Evolutionary conservation across 2,113 vertebrate species (phyloP).

Genomic region (Nyctereutes procyonoides): DNA sequence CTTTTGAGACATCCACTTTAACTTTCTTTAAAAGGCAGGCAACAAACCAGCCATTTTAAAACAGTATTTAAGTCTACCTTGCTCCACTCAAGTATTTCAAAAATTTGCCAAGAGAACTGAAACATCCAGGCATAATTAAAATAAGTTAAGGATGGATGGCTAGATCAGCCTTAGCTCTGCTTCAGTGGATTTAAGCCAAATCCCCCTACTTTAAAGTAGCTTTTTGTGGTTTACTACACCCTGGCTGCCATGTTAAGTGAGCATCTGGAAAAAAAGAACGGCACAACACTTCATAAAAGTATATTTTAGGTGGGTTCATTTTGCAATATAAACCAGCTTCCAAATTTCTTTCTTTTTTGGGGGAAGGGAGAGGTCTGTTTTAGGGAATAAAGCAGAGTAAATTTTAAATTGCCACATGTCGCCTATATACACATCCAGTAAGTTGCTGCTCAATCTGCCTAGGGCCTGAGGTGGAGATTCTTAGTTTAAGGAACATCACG

Average conservation of each 20-base stretch:
- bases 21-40: constrained; percentile 63
- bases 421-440: neutral
- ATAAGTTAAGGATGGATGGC: constrained; percentile 33
- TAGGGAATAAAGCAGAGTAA: neutral
- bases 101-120: constrained; percentile 55
- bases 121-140: constrained; percentile 68
- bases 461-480: neutral
- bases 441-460: neutral
- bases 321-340: constrained; percentile 54
- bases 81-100: constrained; percentile 50
- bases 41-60: constrained; percentile 64
- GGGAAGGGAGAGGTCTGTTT: neutral
- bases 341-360: neutral
- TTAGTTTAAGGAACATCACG: neutral
- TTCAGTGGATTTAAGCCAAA: constrained; percentile 56
- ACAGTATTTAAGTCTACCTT: constrained; percentile 52
- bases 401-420: neutral
- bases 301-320: constrained; percentile 49
- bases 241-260: constrained; percentile 62
- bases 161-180: constrained; percentile 30
- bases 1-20: constrained; percentile 24
- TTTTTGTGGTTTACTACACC: constrained; percentile 69
- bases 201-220: constrained; percentile 57
- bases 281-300: constrained; percentile 60
- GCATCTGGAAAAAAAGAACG: constrained; percentile 49